Conservation (phyloP, 2,797 vertebrate species). For the Mionectes olivaceus region DNA sequence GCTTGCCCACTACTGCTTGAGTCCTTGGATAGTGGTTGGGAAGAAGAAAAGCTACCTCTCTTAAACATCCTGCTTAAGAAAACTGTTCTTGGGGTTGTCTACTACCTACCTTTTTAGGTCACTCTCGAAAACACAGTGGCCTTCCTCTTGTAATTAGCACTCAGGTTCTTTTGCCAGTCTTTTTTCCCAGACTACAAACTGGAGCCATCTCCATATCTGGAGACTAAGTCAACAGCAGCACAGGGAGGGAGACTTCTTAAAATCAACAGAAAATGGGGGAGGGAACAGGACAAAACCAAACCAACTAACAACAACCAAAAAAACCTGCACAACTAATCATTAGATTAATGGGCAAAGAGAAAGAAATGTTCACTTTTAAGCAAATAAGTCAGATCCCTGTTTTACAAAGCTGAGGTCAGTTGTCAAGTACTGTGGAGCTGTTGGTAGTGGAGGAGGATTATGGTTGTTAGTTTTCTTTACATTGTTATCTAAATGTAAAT, state of each 20-base stretch:
- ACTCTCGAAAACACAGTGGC: neutral
- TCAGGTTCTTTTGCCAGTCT: neutral
- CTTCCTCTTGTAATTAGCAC: neutral
- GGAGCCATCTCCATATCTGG: neutral
- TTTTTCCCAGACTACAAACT: neutral
- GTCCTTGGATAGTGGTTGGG: neutral
- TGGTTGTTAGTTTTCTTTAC: neutral
- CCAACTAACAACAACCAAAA: no score
- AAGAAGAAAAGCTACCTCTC: neutral
- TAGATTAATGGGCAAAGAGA: neutral
- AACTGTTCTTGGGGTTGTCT: neutral
- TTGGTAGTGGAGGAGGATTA: neutral
- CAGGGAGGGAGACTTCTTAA: neutral
- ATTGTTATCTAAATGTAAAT: constrained; percentile 33
- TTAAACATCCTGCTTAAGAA: neutral
- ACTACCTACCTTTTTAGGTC: neutral
- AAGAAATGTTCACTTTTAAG: neutral
- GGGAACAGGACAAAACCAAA: neutral
- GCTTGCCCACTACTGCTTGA: neutral
- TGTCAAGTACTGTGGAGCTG: neutral
- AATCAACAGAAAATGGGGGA: neutral
- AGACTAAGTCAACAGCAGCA: neutral
- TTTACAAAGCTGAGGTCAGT: neutral
- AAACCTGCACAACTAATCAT: neutral
- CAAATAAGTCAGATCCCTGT: neutral